Conservation (phyloP, 2,888 invertebrate species). For the Amiota mariae region DNA sequence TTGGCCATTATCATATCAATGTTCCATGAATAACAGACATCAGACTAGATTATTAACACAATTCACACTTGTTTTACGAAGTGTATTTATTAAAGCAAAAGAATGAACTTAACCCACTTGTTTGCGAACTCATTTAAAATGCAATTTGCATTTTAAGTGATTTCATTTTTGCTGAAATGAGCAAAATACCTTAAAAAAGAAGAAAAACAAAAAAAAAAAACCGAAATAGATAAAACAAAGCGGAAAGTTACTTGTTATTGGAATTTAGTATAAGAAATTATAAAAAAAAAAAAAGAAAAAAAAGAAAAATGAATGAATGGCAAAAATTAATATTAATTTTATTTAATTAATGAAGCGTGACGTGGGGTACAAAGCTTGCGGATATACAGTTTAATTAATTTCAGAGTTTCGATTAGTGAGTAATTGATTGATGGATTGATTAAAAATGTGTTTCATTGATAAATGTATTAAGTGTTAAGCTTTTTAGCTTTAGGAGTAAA, state of each 20-base stretch:
- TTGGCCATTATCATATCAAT: too few relatives aligned
- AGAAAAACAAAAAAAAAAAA: not conserved
- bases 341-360: not conserved
- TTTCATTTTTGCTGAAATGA: not conserved
- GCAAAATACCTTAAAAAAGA: not conserved
- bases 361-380: slow-evolving; percentile 4
- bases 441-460: not conserved
- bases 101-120: slow-evolving; percentile 9
- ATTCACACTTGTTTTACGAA: too few relatives aligned
- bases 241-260: too few relatives aligned
- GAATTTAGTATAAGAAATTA: not conserved
- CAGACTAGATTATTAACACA: too few relatives aligned
- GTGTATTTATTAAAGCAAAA: too few relatives aligned
- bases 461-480: too few relatives aligned
- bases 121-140: not conserved
- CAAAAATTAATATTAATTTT: slow-evolving; percentile 7
- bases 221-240: too few relatives aligned
- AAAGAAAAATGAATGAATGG: too few relatives aligned
- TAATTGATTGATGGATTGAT: not conserved
- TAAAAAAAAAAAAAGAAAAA: not conserved
- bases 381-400: not conserved
- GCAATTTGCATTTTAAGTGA: not conserved
- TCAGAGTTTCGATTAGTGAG: not conserved
- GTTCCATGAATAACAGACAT: too few relatives aligned
- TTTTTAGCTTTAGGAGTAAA: too few relatives aligned